Conservation (phyloP, 2,888 invertebrate species). For the Lepas anatifera region DNA sequence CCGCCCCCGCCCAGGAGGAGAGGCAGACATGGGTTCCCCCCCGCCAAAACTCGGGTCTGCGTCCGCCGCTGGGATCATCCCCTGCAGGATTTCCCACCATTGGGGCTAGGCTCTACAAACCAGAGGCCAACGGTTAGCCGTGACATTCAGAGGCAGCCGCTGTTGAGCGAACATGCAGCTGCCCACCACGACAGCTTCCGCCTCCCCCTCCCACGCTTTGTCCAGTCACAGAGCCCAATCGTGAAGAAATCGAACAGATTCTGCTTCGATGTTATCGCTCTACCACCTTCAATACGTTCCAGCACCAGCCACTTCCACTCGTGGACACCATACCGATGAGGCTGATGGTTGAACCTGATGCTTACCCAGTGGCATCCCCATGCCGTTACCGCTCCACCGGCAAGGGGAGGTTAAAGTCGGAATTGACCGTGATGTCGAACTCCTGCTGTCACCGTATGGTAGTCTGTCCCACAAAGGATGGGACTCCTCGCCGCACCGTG, state of each 20-base stretch:
- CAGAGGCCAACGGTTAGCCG: no score
- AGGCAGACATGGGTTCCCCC: no score
- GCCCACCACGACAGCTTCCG: constrained; percentile 9
- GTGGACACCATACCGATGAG: background rate
- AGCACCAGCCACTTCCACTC: background rate
- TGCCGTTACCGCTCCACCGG: constrained; percentile 16
- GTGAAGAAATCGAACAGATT: background rate
- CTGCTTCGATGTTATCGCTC: background rate
- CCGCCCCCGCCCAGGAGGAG: no score
- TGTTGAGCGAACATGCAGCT: background rate
- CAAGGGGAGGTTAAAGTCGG: constrained; percentile 14
- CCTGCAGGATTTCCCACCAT: constrained; percentile 1
- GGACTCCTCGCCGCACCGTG: constrained; percentile 9
- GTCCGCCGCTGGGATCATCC: no score
- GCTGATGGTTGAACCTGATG: constrained; percentile 16
- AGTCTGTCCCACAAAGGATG: constrained; percentile 16
- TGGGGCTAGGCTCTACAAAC: no score
- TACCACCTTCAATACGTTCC: background rate
- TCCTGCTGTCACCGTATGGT: constrained; percentile 16
- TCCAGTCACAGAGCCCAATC: background rate
- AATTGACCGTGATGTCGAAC: constrained; percentile 14
- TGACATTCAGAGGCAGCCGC: no score
- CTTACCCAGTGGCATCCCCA: constrained; percentile 12
- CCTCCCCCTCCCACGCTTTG: background rate
- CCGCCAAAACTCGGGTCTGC: no score